A percentile compares a stretch with the other conserved stretches of the same genome.
Conservation (phyloP, 1,140 invertebrate species). For the Gryllus bimaculatus region DNA sequence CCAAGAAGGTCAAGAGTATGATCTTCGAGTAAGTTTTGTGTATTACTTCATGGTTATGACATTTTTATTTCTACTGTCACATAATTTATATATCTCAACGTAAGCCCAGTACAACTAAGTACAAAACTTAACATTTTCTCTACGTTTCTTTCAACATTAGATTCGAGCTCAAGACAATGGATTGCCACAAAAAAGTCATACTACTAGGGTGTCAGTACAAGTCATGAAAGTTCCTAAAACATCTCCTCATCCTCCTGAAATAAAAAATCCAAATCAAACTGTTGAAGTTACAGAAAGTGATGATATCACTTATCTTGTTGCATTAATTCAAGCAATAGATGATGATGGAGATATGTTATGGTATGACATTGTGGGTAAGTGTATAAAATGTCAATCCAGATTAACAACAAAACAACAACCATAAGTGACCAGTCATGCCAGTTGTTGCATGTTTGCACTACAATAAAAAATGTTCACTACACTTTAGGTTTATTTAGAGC, state of each 20-base stretch:
- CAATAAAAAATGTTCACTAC: too few species aligned
- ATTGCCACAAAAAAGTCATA: slow-evolving; percentile 52
- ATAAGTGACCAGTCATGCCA: too few species aligned
- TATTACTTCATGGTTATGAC: too few species aligned
- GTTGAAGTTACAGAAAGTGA: slow-evolving; percentile 77
- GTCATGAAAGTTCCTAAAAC: slow-evolving; percentile 46
- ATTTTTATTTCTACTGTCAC: background rate
- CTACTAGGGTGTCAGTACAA: slow-evolving; percentile 59
- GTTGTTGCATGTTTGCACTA: too few species aligned
- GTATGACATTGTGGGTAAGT: slow-evolving; percentile 81
- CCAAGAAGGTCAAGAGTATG: slow-evolving; percentile 63
- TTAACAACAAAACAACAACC: too few species aligned
- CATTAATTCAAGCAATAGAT: slow-evolving; percentile 71
- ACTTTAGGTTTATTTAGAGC: too few species aligned
- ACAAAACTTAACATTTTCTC: too few species aligned
- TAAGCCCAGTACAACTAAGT: too few species aligned
- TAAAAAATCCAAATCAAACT: slow-evolving; percentile 50
- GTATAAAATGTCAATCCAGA: slow-evolving; percentile 12
- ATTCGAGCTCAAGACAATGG: slow-evolving; percentile 74
- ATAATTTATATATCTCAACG: too few species aligned
- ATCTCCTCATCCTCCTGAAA: slow-evolving; percentile 51
- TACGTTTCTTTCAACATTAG: slow-evolving; percentile 33
- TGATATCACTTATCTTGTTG: slow-evolving; percentile 68
- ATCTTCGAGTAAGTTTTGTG: slow-evolving; percentile 55
- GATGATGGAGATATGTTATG: slow-evolving; percentile 74